A percentile compares a stretch with the other conserved stretches of the same genome.
phyloP scores from a whole-genome alignment of 2,797 vertebrate species.

The Brachyalestes nurse region DNA sequence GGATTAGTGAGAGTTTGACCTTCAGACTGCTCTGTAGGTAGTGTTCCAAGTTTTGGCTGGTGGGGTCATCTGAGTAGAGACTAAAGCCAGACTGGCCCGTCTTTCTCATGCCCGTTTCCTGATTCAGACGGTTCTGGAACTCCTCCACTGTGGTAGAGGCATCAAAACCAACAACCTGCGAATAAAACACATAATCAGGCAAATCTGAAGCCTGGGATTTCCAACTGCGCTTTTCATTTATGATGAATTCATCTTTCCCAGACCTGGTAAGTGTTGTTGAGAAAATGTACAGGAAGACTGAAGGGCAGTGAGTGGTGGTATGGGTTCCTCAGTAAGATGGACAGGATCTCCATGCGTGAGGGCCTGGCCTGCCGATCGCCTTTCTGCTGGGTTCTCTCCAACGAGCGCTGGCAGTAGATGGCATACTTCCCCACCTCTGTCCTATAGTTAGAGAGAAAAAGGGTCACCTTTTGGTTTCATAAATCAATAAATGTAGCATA shows the following conservation, averaged over 20 bases:
- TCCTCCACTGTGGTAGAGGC: constrained; percentile 97
- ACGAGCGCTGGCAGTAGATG: constrained; percentile 94
- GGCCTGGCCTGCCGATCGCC: constrained; percentile 91
- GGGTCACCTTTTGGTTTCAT: neutral
- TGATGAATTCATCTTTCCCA: neutral
- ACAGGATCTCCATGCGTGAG: constrained; percentile 97
- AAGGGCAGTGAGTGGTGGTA: constrained; percentile 97
- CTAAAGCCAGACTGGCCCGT: constrained; percentile 90
- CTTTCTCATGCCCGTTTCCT: constrained; percentile 92
- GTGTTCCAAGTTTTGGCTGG: constrained; percentile 90
- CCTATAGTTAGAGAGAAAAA: constrained; percentile 67
- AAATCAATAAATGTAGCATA: neutral
- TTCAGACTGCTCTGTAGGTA: constrained; percentile 92
- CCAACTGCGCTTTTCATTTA: neutral
- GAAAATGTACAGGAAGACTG: constrained; percentile 96
- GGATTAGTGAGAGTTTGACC: constrained; percentile 73
- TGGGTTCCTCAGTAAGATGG: constrained; percentile 94
- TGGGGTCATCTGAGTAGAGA: constrained; percentile 94
- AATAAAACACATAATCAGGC: neutral
- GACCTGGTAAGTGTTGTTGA: constrained; percentile 97
- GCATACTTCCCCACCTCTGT: constrained; percentile 97
- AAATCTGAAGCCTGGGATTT: neutral
- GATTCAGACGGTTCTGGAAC: constrained; percentile 93
- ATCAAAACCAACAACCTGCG: constrained; percentile 95
- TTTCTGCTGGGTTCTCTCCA: constrained; percentile 93